A percentile compares a stretch with the other conserved stretches of the same genome.
Evolutionary conservation across 1,140 invertebrate species (phyloP).

Genomic region (Lucilia sericata): DNA sequence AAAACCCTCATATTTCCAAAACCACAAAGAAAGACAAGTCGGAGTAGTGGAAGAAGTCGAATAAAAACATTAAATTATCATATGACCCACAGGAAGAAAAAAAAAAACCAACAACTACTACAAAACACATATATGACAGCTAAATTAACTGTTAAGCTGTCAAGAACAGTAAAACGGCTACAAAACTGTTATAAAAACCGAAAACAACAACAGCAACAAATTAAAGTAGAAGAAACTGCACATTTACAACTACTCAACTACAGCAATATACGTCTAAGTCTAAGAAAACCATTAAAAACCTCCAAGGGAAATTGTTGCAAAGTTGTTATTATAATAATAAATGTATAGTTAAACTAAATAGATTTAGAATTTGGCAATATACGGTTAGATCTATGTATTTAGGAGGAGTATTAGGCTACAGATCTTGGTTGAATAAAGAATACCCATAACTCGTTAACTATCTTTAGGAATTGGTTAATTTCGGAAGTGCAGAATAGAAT

Average conservation of each 20-base stretch:
- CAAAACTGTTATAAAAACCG: neutral
- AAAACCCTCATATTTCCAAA: neutral
- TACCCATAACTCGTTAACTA: too few species aligned
- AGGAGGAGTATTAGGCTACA: too few species aligned
- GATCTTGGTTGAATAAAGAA: too few species aligned
- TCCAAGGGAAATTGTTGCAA: neutral
- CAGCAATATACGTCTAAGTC: neutral
- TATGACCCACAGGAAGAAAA: slow-evolving; percentile 13
- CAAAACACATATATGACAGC: slow-evolving; percentile 9
- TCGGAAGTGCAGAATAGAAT: too few species aligned
- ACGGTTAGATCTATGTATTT: too few species aligned
- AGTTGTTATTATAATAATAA: neutral
- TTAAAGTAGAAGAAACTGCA: neutral
- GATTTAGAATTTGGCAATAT: too few species aligned
- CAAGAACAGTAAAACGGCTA: slow-evolving; percentile 26
- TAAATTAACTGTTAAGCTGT: slow-evolving; percentile 29
- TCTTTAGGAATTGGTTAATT: too few species aligned
- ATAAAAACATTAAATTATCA: slow-evolving; percentile 3
- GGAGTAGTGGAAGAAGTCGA: neutral
- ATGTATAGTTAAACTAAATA: neutral
- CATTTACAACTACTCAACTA: too few species aligned
- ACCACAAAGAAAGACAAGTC: neutral
- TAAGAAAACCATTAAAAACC: neutral
- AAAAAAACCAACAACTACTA: neutral
- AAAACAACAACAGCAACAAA: neutral